These are phyloP conservation scores for Pterostichus niger DNA, from an alignment of 2,888 invertebrate species.

Conservation along the genomic window DNA sequence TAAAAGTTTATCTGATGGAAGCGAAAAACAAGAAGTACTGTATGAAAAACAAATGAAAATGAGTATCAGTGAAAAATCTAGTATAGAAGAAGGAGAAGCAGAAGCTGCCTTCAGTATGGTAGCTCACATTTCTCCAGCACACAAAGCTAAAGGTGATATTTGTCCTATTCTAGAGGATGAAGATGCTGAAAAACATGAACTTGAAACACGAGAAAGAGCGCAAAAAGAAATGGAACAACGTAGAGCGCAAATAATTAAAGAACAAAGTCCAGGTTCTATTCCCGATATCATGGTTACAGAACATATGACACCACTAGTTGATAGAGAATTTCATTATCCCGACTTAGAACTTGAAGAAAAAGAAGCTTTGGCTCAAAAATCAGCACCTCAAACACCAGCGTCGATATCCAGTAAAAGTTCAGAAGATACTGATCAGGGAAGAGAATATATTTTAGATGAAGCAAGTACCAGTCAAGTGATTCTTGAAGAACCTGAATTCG, in stretches of 20 bases:
- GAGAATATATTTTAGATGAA: slow-evolving; percentile 82
- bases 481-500: slow-evolving; percentile 80
- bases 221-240: slow-evolving; percentile 76
- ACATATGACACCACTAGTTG: slow-evolving; percentile 79
- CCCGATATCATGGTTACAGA: slow-evolving; percentile 83
- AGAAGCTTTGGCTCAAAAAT: slow-evolving; percentile 75
- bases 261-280: slow-evolving; percentile 82
- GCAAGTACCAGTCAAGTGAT: slow-evolving; percentile 75
- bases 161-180: slow-evolving; percentile 78
- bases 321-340: slow-evolving; percentile 77
- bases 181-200: slow-evolving; percentile 78
- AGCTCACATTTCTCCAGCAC: slow-evolving; percentile 77
- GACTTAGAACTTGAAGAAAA: slow-evolving; percentile 77
- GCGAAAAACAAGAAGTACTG: slow-evolving; percentile 73
- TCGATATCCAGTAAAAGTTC: slow-evolving; percentile 84
- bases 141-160: slow-evolving; percentile 75
- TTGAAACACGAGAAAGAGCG: slow-evolving; percentile 77
- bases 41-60: slow-evolving; percentile 75
- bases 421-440: slow-evolving; percentile 83
- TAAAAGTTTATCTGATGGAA: slow-evolving; percentile 30
- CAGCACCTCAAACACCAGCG: slow-evolving; percentile 82
- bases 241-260: slow-evolving; percentile 77
- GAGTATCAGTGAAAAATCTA: slow-evolving; percentile 76
- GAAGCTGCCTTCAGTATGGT: slow-evolving; percentile 78
- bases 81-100: slow-evolving; percentile 78